A percentile compares a stretch with the other conserved stretches of the same genome.
Evolutionary conservation across 2,888 invertebrate genomes (phyloP).

Genomic region (Drosophila ezoana): DNA sequence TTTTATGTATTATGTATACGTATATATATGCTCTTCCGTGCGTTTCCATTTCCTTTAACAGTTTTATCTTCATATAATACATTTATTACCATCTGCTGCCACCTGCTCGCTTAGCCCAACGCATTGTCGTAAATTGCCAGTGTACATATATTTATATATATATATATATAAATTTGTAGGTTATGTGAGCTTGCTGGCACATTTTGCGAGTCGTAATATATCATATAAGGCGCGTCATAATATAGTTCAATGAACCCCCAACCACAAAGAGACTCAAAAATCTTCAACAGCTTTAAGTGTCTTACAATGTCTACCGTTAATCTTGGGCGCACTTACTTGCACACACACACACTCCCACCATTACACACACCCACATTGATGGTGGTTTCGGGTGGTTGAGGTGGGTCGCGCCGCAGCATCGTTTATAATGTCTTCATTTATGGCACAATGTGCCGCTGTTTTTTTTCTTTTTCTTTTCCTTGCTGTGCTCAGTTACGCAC

Average conservation of each 20-base stretch:
- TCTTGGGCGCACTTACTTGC: conserved; percentile 66
- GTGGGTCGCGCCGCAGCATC: conserved; percentile 53
- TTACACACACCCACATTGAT: conserved; percentile 1
- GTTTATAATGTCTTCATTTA: conserved; percentile 81
- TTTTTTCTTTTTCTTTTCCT: conserved; percentile 42
- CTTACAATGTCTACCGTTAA: conserved; percentile 80
- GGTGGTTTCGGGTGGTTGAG: conserved; percentile 19
- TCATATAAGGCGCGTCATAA: conserved; percentile 70
- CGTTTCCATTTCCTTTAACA: conserved; percentile 64
- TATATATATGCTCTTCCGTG: conserved; percentile 9
- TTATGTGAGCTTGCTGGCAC: conserved; percentile 32
- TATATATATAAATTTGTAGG: conserved; percentile 10
- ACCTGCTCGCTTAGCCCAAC: conserved; percentile 52
- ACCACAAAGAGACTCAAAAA: conserved; percentile 67
- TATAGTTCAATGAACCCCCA: conserved; percentile 78
- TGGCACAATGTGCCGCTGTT: conserved; percentile 72
- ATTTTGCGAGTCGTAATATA: conserved; percentile 56
- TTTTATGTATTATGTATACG: conserved; percentile 19
- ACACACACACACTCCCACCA: conserved; percentile 27
- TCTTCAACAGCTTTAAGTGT: conserved; percentile 78
- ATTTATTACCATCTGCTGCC: conserved; percentile 62
- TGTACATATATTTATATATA: conserved; percentile 5
- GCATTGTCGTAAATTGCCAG: conserved; percentile 50
- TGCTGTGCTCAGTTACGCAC: conserved; percentile 79
- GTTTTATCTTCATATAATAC: conserved; percentile 73